A percentile compares a stretch with the other conserved stretches of the same genome.
These are phyloP conservation scores for Catharus fuscescens DNA, from an alignment of 2,113 vertebrate genomes.

Conservation along the genomic window DNA sequence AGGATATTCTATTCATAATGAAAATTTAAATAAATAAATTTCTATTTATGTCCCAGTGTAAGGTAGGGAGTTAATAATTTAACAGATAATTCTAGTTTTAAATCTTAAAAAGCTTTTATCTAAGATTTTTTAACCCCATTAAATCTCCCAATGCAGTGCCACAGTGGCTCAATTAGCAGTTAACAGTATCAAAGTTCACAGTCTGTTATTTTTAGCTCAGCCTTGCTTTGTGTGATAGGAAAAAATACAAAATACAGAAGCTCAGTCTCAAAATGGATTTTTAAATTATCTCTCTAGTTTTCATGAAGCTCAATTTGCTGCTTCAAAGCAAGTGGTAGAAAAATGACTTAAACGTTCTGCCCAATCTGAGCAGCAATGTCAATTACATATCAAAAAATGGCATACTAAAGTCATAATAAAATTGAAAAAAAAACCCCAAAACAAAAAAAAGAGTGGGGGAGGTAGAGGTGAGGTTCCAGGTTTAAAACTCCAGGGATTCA, in stretches of 20 bases:
- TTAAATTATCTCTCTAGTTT: conserved; percentile 51
- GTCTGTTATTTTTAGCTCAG: conserved; percentile 61
- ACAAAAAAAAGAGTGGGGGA: too few relatives aligned
- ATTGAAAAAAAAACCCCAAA: background rate
- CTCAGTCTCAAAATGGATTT: conserved; percentile 46
- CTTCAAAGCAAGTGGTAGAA: conserved; percentile 61
- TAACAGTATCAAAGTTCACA: conserved; percentile 31
- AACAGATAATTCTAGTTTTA: background rate
- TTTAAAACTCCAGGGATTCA: background rate
- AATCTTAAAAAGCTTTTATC: background rate
- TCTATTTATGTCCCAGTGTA: background rate
- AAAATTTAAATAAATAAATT: background rate
- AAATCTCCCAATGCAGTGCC: conserved; percentile 10
- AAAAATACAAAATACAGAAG: conserved; percentile 23
- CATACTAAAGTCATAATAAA: background rate
- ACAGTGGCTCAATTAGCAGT: conserved; percentile 48
- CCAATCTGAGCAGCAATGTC: background rate
- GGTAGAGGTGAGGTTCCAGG: background rate
- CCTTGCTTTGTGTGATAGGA: conserved; percentile 27
- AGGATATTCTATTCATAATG: background rate
- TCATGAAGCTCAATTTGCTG: conserved; percentile 22
- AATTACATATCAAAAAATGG: background rate
- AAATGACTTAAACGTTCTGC: background rate
- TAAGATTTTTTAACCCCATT: conserved; percentile 1
- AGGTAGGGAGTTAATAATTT: background rate